Evolutionary conservation across 92 coral and sea anemone species (phyloP).

Genomic region (Umimayanthus chanpuru): DNA sequence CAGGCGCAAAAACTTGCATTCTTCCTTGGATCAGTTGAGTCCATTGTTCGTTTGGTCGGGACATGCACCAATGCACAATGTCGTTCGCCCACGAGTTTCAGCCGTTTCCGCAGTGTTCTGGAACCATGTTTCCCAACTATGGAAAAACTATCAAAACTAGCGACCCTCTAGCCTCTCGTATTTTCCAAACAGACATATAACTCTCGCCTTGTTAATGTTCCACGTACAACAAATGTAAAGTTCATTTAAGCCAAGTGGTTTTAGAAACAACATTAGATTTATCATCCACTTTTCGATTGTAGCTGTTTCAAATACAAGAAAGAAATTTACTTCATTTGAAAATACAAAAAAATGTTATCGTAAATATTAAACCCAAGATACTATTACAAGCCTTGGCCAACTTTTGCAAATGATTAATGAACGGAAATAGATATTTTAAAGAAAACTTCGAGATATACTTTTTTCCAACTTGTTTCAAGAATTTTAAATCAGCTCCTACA

Average conservation of each 20-base stretch:
- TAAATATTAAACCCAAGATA: too few species aligned
- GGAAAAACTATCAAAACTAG: background rate
- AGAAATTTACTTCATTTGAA: background rate
- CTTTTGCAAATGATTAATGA: background rate
- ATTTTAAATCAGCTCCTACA: too few species aligned
- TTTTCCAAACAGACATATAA: background rate
- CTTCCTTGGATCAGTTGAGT: too few species aligned
- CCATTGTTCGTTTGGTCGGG: too few species aligned
- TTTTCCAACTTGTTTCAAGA: too few species aligned
- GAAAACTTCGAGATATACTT: too few species aligned
- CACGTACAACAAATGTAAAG: too few species aligned
- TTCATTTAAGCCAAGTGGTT: background rate
- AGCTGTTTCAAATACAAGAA: background rate
- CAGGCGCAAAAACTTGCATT: too few species aligned
- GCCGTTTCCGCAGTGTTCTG: background rate
- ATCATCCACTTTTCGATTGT: background rate
- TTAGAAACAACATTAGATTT: background rate
- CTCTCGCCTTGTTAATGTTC: too few species aligned
- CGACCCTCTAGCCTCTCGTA: background rate
- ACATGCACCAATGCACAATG: too few species aligned
- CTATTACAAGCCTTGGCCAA: too few species aligned
- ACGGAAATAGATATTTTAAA: background rate
- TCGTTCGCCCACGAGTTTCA: background rate
- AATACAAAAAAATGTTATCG: too few species aligned
- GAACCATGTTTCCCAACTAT: background rate